Evolutionary conservation across 2,797 vertebrate genomes (phyloP).

Genomic region (Myotis findleyi): DNA sequence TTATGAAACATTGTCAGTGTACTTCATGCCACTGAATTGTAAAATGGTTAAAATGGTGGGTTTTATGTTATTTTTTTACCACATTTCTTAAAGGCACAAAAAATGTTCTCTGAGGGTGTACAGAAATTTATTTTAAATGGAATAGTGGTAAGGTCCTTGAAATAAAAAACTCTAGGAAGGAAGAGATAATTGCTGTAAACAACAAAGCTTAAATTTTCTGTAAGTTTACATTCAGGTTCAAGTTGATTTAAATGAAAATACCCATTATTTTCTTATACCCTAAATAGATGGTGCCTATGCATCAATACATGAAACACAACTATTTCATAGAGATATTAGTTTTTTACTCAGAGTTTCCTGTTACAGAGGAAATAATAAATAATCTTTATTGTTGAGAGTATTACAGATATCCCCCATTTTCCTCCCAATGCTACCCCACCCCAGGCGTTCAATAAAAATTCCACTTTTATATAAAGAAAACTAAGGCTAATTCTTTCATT

Average conservation of each 20-base stretch:
- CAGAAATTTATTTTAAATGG: constrained; percentile 31
- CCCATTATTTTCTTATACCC: constrained; percentile 22
- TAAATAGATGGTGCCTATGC: not conserved
- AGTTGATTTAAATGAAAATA: not conserved
- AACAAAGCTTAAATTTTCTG: constrained; percentile 15
- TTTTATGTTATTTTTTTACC: not conserved
- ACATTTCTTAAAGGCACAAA: not conserved
- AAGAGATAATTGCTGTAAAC: not conserved
- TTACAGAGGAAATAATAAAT: not conserved
- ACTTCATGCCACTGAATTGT: not conserved
- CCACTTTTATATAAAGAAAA: constrained; percentile 6
- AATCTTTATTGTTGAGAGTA: no score
- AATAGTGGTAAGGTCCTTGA: not conserved
- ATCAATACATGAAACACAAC: not conserved
- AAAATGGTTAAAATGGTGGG: not conserved
- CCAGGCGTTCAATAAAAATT: no score
- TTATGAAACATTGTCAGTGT: not conserved
- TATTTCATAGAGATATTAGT: not conserved
- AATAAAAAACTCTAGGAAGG: not conserved
- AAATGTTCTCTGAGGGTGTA: not conserved
- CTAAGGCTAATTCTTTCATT: not conserved
- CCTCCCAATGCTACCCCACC: no score
- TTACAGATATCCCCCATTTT: no score
- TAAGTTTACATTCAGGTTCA: constrained; percentile 1
- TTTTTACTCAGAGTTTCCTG: not conserved